Percentiles rank a stretch among this genome's conserved stretches.
phyloP scores from a whole-genome alignment of 2,113 vertebrate genomes.

The Festucalex cinctus region DNA sequence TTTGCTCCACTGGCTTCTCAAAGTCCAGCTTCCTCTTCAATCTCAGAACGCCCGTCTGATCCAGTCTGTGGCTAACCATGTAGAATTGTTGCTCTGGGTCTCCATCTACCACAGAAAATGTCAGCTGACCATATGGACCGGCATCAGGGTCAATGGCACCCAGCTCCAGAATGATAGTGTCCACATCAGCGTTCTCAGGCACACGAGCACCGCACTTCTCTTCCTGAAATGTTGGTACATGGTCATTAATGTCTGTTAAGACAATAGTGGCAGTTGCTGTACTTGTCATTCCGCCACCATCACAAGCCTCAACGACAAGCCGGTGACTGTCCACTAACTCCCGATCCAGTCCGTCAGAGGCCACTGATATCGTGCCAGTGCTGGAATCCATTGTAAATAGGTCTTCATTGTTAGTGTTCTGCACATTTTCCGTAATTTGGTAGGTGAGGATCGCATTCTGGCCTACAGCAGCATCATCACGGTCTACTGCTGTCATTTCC shows the following conservation, averaged over 20 bases:
- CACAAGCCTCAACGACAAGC: slow-evolving; percentile 80
- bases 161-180: slow-evolving; percentile 75
- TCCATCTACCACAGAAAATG: slow-evolving; percentile 77
- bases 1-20: slow-evolving; percentile 76
- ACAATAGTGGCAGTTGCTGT: slow-evolving; percentile 78
- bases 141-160: slow-evolving; percentile 75
- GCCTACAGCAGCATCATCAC: slow-evolving; percentile 79
- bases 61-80: slow-evolving; percentile 72
- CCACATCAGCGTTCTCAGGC: slow-evolving; percentile 68
- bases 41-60: slow-evolving; percentile 72
- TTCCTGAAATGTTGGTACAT: slow-evolving; percentile 75
- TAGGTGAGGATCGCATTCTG: slow-evolving; percentile 83
- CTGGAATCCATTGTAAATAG: slow-evolving; percentile 79
- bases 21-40: slow-evolving; percentile 81
- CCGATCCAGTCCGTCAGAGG: slow-evolving; percentile 73
- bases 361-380: slow-evolving; percentile 78
- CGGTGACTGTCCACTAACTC: slow-evolving; percentile 72
- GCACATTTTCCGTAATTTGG: slow-evolving; percentile 71
- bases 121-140: slow-evolving; percentile 73
- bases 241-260: slow-evolving; percentile 81
- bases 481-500: slow-evolving; percentile 82
- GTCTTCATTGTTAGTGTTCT: slow-evolving; percentile 34
- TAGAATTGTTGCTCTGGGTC: slow-evolving; percentile 82
- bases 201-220: slow-evolving; percentile 68
- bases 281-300: slow-evolving; percentile 81